Evolutionary conservation across 2,888 invertebrate species (phyloP).

Genomic region (Apamea anceps): DNA sequence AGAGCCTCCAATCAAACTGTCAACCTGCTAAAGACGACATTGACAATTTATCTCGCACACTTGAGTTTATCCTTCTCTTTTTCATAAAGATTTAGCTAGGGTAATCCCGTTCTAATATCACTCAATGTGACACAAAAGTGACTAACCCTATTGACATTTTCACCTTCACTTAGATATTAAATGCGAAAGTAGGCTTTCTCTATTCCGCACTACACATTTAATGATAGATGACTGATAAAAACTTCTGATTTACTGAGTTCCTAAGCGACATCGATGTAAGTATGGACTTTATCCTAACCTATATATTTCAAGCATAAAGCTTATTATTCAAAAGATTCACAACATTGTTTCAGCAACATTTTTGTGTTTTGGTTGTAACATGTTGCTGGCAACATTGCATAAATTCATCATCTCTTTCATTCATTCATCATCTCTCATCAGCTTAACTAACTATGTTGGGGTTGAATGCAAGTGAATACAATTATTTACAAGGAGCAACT

Average conservation of each 20-base stretch:
- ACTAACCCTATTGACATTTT: neutral
- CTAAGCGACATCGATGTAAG: neutral
- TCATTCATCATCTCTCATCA: neutral
- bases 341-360: neutral
- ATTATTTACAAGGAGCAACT: too few species aligned
- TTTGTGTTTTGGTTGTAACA: conserved; percentile 2
- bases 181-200: neutral
- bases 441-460: too few species aligned
- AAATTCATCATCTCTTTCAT: neutral
- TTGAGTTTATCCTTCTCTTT: neutral
- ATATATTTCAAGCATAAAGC: neutral
- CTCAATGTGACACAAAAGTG: neutral
- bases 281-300: neutral
- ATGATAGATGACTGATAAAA: neutral
- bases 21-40: neutral
- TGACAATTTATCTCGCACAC: neutral
- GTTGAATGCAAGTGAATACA: neutral
- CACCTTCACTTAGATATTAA: conserved; percentile 2
- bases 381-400: neutral
- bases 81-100: neutral
- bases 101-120: neutral
- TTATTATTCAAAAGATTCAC: neutral
- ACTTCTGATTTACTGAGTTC: neutral
- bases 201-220: neutral
- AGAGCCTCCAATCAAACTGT: neutral